Base-by-base conservation (phyloP, 2,797 vertebrate genomes). In the Chromis chromis region DNA sequence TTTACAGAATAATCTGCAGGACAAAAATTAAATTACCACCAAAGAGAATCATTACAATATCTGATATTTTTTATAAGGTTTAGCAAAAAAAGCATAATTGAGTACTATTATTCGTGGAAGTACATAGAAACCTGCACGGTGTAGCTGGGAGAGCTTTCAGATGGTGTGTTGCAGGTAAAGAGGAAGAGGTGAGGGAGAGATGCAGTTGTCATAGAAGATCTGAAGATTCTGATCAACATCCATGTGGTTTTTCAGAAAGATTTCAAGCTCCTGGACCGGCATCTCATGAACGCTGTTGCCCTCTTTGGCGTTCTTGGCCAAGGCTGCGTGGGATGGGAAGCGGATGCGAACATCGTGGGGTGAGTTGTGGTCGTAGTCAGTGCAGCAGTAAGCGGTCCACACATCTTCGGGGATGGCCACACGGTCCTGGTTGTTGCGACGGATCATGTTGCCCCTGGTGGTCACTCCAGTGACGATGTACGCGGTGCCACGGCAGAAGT, bases 351-450 rank as follows among this genome's bases (percentile, higher is more conserved):
- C 74, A 0, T 89, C 33, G 1, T 91, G 88, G 0, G 93, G 92
- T 0, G 91, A 50, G 17, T 94, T 93, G 9, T 85, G 86, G 84
- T 94, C 93, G 1, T 93, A 94, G 0, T 94, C 93, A 0, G 91
- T 92, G 90, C 93, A 93, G 86, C 92, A 94, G 85, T 94, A 94
- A 0, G 94, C 93, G 0, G 92, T 92, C 94, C 94, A 94, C 54
- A 94, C 46, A 1, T 94, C 90, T 48, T 94, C 93, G 0, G 94
- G 94, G 69, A 94, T 93, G 66, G 83, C 91, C 64, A 94, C 92
- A 0, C 93, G 88, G 79, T 92, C 86, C 74, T 94, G 93, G 89
- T 93, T 94, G 90, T 94, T 93, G 8, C 92, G 83, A 3, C 91
- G 88, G 75, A 93, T 92, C 87, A 27, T 92, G 86, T 93, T 89